Evolutionary conservation across 2,888 invertebrate genomes (phyloP), one percentile per base, ranked within the genome.

Genomic region (Lithodes maja): DNA sequence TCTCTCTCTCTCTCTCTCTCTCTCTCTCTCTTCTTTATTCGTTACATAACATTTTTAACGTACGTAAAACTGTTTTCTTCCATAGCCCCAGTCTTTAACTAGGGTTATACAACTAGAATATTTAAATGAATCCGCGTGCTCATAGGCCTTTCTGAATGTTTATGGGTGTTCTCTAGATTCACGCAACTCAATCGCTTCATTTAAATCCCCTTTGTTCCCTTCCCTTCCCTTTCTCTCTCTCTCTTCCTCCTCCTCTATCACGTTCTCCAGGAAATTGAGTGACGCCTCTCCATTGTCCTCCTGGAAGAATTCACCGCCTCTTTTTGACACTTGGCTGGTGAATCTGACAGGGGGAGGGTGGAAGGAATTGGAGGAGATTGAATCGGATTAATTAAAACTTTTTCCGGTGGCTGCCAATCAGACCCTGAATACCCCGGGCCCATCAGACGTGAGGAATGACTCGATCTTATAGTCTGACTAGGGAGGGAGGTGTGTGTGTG

Each of bases 161-260:
- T 33, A 33, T 33, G 33, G 33, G 33, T 33, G 33, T 33, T 33
- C 33, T 33, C 33, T 33, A 33, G 33, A 33, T 33, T 33, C 33
- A 33, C 33, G 33, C 33, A 33, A 33, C 33, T 33, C 33, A 33
- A 33, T 33, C 33, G 33, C 33, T 33, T 33, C 33, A 33, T 33
- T 33, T 33, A 33, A 33, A 33, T 33, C 33, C 33, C 33, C 33
- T 33, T 33, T 33, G 33, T n/a, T 53, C 54, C 49, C 49, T 49
- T 49, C 49, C 49, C 9, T 9, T 77, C 77, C 49, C 49, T 49
- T 2, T 49, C 77, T 77, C 77, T 33, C 49, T 77, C 49, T 77
- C 7, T 33, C 82, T 71, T n/a, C 68, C 50, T 82, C 82, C 49
- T 55, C 68, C 82, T 69, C 82, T 69, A 61, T 83, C 71, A 71